Percentiles rank a stretch among this genome's conserved stretches.
Evolutionary conservation across 1,140 invertebrate species (phyloP).

Genomic region (Aricia agestis): DNA sequence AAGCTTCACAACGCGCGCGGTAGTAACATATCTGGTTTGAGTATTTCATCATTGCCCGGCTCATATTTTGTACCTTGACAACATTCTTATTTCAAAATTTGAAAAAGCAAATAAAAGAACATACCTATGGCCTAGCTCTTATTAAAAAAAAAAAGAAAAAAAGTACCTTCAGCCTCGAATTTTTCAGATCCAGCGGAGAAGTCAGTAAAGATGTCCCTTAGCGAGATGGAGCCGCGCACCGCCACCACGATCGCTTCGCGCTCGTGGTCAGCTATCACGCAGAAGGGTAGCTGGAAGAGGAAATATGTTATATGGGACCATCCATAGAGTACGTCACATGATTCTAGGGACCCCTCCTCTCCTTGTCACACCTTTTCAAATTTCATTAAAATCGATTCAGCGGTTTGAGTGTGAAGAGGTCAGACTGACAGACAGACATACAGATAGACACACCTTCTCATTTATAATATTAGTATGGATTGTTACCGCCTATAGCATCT

Average conservation of each 20-base stretch:
- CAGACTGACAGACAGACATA: neutral
- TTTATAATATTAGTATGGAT: neutral
- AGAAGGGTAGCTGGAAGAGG: slow-evolving; percentile 86
- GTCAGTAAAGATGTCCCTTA: slow-evolving; percentile 93
- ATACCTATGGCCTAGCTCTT: no score
- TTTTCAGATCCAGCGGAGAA: slow-evolving; percentile 87
- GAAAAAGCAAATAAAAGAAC: no score
- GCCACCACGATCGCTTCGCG: slow-evolving; percentile 88
- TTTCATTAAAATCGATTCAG: neutral
- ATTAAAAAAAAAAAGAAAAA: no score
- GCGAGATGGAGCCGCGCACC: slow-evolving; percentile 90
- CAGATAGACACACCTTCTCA: neutral
- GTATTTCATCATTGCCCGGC: no score
- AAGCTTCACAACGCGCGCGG: no score
- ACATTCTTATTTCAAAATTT: no score
- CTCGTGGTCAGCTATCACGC: slow-evolving; percentile 89
- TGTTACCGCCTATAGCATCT: no score
- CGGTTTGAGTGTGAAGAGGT: no score
- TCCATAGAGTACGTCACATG: no score
- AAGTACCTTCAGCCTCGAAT: slow-evolving; percentile 82
- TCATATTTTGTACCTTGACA: no score
- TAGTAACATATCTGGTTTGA: no score
- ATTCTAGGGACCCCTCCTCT: no score
- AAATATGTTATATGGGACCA: neutral
- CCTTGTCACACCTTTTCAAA: neutral